Conservation (phyloP, 1,140 invertebrate genomes). For the Eurosta solidaginis region DNA sequence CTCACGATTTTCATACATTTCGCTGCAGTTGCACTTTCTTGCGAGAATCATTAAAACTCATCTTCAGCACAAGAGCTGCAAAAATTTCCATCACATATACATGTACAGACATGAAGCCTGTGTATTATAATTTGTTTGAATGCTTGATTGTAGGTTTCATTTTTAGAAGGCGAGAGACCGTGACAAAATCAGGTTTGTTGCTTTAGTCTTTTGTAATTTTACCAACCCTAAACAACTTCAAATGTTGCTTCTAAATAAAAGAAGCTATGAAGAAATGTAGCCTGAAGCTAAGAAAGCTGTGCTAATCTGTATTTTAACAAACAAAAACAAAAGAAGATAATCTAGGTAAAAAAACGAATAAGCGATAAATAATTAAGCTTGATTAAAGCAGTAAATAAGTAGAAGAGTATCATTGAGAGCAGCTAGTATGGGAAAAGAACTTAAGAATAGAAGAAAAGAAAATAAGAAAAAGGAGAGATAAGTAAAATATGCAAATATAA, state of each 20-base stretch:
- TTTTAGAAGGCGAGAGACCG: background rate
- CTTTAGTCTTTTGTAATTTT: background rate
- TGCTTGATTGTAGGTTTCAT: too few relatives aligned
- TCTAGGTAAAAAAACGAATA: too few relatives aligned
- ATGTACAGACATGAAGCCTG: background rate
- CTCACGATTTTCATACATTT: background rate
- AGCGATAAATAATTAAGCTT: background rate
- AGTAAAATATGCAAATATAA: too few relatives aligned
- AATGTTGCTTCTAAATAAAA: background rate
- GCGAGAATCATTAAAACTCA: background rate
- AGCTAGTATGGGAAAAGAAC: too few relatives aligned
- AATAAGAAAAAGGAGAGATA: too few relatives aligned
- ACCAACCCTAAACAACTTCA: constrained; percentile 19
- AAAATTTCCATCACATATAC: background rate
- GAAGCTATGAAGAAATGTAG: background rate
- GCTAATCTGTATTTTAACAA: background rate
- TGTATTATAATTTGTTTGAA: too few relatives aligned
- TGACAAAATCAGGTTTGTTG: constrained; percentile 3
- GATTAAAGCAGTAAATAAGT: background rate
- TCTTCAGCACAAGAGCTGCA: constrained; percentile 12
- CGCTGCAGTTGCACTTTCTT: background rate
- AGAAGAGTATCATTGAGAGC: too few relatives aligned
- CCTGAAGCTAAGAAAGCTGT: background rate
- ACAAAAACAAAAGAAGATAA: background rate
- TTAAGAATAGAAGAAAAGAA: too few relatives aligned